Evolutionary conservation across 2,888 invertebrate species (phyloP).

Genomic region (Noctua janthina): DNA sequence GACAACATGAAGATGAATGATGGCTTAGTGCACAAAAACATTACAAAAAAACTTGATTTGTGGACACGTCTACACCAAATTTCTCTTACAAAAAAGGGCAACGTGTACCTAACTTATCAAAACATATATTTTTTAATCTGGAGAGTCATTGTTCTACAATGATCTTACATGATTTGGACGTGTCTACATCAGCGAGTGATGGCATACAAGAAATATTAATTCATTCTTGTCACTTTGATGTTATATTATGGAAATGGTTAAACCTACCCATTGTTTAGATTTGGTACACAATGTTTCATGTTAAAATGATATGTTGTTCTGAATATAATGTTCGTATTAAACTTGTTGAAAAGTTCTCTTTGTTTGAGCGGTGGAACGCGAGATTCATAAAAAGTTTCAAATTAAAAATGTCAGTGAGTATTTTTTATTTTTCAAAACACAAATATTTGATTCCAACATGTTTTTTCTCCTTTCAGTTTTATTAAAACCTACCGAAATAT

Average conservation of each 20-base stretch:
- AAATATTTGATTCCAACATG: neutral
- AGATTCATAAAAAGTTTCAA: slow-evolving; percentile 20
- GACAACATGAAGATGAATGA: slow-evolving; percentile 47
- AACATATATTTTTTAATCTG: slow-evolving; percentile 46
- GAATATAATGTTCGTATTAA: slow-evolving; percentile 31
- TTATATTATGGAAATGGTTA: slow-evolving; percentile 77
- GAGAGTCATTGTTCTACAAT: slow-evolving; percentile 82
- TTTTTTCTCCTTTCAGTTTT: neutral
- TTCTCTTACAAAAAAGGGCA: slow-evolving; percentile 51
- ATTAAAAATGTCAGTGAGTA: slow-evolving; percentile 5
- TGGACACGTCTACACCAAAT: slow-evolving; percentile 68
- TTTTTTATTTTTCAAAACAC: slow-evolving; percentile 3
- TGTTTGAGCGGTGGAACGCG: slow-evolving; percentile 8
- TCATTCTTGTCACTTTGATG: slow-evolving; percentile 82
- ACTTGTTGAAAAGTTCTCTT: slow-evolving; percentile 40
- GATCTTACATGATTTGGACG: slow-evolving; percentile 81
- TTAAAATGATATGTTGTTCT: slow-evolving; percentile 53
- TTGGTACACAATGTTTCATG: slow-evolving; percentile 65
- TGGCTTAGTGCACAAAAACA: slow-evolving; percentile 32
- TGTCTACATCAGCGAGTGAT: slow-evolving; percentile 80
- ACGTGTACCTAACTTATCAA: slow-evolving; percentile 53
- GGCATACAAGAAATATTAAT: slow-evolving; percentile 83
- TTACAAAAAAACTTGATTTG: slow-evolving; percentile 56
- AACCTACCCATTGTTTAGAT: slow-evolving; percentile 71
- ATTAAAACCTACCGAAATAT: neutral